Evolutionary conservation across 23 tunicate genomes (phyloP), one percentile per base, ranked within the genome.

Genomic region (Clavelina lepadiformis): DNA sequence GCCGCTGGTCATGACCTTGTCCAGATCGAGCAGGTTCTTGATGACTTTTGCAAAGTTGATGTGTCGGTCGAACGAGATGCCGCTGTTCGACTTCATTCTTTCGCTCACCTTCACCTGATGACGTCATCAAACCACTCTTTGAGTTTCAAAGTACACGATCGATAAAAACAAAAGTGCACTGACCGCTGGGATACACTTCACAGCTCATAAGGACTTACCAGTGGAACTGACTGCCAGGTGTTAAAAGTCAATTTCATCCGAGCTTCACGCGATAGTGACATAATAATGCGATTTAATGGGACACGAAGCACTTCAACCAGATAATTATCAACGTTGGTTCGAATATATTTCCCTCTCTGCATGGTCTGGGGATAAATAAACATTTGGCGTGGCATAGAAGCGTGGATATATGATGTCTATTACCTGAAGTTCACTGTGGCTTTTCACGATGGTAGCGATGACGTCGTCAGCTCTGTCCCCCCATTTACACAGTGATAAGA

Each of bases 291-390:
- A 21, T 23, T 26, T 5, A 57, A 24, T 5, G 35, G 11, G 19
- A 2, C 56, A 2, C 72, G 56, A 15, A 66, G 47, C 5, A 66
- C 72, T 27, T 66, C 72, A 46, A 66, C 29, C 5, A 66, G 49
- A 66, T 4, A 66, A 3, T 26, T 57, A 46, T 28, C 57, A 7
- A 25, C 26, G 3, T 6, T n/a, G 18, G 72, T 66, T 46, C 72
- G 72, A 46, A 66, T 46, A 26, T 66, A 66, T 37, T 44, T 66
- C 11, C 72, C 72, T 28, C 72, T 46, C 29, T 66, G 72, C 72
- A 66, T 45, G 19, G 11, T 26, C 72, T 66, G 35, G 6, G 47
- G 21, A 53, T 18, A 13, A 20, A n/a, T n/a, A n/a, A n/a, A n/a
- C n/a, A n/a, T n/a, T n/a, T n/a, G n/a, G n/a, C n/a, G n/a, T n/a